phyloP scores from a whole-genome alignment of 2,113 vertebrate genomes.

The Oophaga pumilio region DNA sequence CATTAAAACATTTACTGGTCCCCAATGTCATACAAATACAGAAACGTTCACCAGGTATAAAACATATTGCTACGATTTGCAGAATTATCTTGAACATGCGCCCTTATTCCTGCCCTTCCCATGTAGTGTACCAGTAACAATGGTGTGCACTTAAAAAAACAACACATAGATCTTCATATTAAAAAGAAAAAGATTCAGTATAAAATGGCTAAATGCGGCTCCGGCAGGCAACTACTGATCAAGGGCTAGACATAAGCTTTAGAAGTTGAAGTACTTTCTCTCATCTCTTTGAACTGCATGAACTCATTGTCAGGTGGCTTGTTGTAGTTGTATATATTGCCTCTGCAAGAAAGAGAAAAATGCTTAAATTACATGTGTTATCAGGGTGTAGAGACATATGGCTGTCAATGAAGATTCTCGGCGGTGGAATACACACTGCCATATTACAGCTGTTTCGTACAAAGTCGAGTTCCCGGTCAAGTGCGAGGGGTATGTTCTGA shows the following conservation, averaged over 20 bases:
- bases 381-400: neutral
- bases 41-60: conserved; percentile 6
- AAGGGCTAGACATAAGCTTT: conserved; percentile 66
- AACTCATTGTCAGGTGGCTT: conserved; percentile 47
- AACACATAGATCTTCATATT: neutral
- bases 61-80: neutral
- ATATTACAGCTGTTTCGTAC: too few relatives aligned
- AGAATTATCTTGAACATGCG: neutral
- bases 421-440: neutral
- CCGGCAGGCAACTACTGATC: neutral
- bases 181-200: conserved; percentile 5
- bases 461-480: too few relatives aligned
- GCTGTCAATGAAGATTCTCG: neutral
- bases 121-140: neutral
- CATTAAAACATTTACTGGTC: neutral
- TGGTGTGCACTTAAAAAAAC: neutral
- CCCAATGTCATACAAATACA: conserved; percentile 9
- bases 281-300: conserved; percentile 58
- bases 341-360: conserved; percentile 62
- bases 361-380: neutral
- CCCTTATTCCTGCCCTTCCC: neutral
- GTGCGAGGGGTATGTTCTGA: too few relatives aligned
- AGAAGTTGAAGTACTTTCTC: conserved; percentile 54
- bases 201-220: conserved; percentile 5
- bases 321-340: conserved; percentile 57